A percentile compares a stretch with the other conserved stretches of the same genome.
Conservation (phyloP, 2,113 vertebrate genomes). For the Oostethus manadensis region DNA sequence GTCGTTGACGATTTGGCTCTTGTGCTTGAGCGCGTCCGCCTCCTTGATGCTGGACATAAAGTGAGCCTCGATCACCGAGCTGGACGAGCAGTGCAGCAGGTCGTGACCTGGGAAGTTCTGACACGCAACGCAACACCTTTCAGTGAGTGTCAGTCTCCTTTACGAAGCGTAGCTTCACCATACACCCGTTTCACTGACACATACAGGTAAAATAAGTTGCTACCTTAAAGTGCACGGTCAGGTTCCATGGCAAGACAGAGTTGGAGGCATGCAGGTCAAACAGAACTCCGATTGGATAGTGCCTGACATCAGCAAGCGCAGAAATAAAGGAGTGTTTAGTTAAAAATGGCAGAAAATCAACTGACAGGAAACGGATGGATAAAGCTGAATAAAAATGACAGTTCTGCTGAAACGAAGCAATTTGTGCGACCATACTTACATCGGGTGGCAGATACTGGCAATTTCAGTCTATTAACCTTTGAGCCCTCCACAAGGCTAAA, state of each 20-base stretch:
- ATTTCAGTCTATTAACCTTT: too few relatives aligned
- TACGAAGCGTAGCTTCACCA: background rate
- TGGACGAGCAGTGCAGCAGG: slow-evolving; percentile 88
- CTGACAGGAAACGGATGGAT: too few relatives aligned
- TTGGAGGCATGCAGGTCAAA: slow-evolving; percentile 95
- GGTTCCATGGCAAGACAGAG: slow-evolving; percentile 91
- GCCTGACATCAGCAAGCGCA: slow-evolving; percentile 72
- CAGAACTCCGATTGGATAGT: slow-evolving; percentile 93
- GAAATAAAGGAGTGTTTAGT: background rate
- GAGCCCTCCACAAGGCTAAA: too few relatives aligned
- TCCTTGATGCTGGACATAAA: slow-evolving; percentile 99
- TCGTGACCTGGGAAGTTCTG: slow-evolving; percentile 93
- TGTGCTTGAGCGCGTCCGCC: slow-evolving; percentile 98
- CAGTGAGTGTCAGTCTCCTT: background rate
- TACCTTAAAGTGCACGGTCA: slow-evolving; percentile 98
- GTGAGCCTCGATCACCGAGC: slow-evolving; percentile 92
- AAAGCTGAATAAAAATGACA: too few relatives aligned
- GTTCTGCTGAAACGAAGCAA: too few relatives aligned
- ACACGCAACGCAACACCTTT: background rate
- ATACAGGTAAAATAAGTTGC: background rate
- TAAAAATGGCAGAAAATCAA: too few relatives aligned
- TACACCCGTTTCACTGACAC: background rate
- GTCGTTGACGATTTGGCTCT: slow-evolving; percentile 97
- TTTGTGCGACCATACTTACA: slow-evolving; percentile 28
- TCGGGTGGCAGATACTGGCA: slow-evolving; percentile 35